These are phyloP conservation scores for Istiophorus platypterus DNA, from an alignment of 2,113 vertebrate species.

Conservation along the genomic window DNA sequence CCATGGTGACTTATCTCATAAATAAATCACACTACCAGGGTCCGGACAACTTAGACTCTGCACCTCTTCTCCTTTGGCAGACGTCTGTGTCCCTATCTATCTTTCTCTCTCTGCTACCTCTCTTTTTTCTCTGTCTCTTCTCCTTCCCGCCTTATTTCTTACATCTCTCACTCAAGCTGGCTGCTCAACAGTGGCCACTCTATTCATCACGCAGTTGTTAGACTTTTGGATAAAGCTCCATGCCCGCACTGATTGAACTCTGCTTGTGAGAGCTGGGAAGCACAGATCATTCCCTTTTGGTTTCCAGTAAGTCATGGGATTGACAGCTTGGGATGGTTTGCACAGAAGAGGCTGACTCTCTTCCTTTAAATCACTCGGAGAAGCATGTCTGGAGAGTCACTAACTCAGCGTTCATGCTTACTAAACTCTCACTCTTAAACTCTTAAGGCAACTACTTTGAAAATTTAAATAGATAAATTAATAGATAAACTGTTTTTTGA, in stretches of 20 bases:
- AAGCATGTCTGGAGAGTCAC: conserved; percentile 54
- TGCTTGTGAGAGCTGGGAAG: conserved; percentile 66
- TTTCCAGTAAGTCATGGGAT: conserved; percentile 79
- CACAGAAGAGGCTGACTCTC: conserved; percentile 66
- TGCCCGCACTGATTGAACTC: conserved; percentile 74
- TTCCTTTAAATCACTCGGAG: conserved; percentile 68
- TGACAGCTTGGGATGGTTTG: conserved; percentile 65
- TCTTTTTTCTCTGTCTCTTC: neutral
- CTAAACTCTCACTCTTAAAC: too few relatives aligned
- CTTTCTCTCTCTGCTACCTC: conserved; percentile 43
- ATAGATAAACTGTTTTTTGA: too few relatives aligned
- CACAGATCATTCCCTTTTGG: conserved; percentile 71
- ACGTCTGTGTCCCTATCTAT: conserved; percentile 59
- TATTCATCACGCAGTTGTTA: conserved; percentile 75
- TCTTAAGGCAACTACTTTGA: conserved; percentile 3
- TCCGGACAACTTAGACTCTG: conserved; percentile 58
- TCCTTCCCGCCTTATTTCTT: conserved; percentile 40
- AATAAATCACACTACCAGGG: conserved; percentile 79
- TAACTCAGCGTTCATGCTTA: conserved; percentile 50
- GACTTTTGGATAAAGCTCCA: conserved; percentile 77
- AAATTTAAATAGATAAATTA: conserved; percentile 9
- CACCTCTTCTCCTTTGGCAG: conserved; percentile 66
- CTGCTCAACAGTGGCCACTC: conserved; percentile 51
- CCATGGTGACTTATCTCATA: conserved; percentile 78
- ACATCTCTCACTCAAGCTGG: conserved; percentile 45